Evolutionary conservation across 2,113 vertebrate species (phyloP).

Genomic region (Gasterosteus nipponicus): DNA sequence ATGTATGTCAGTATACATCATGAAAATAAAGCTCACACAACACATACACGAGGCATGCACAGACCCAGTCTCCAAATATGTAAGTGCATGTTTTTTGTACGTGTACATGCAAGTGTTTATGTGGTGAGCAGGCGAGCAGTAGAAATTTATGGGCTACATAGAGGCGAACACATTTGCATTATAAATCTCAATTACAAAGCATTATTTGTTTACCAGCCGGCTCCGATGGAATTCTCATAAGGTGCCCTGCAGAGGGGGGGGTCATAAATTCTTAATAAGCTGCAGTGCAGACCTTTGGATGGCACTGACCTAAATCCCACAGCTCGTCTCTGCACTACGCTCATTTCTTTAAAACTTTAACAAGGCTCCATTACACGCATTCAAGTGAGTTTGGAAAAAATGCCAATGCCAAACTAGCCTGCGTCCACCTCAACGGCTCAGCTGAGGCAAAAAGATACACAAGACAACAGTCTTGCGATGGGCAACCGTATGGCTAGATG

Average conservation of each 20-base stretch:
- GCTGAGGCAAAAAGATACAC: conserved; percentile 14
- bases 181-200: conserved; percentile 80
- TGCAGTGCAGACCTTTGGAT: conserved; percentile 83
- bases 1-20: conserved; percentile 75
- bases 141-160: conserved; percentile 68
- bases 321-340: conserved; percentile 69
- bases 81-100: conserved; percentile 43
- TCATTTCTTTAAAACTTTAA: conserved; percentile 79
- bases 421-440: conserved; percentile 42
- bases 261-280: conserved; percentile 85
- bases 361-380: conserved; percentile 73
- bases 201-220: conserved; percentile 76
- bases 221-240: conserved; percentile 67
- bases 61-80: conserved; percentile 56
- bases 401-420: conserved; percentile 23
- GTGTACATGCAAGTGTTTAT: conserved; percentile 36
- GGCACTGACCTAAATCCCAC: conserved; percentile 78
- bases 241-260: conserved; percentile 67
- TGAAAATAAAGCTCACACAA: conserved; percentile 63
- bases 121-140: conserved; percentile 24
- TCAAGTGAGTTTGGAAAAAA: conserved; percentile 59
- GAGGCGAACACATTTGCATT: conserved; percentile 74
- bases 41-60: conserved; percentile 19
- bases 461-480: conserved; percentile 1
- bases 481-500: conserved; percentile 37